Evolutionary conservation across 2,797 vertebrate genomes (phyloP).

Genomic region (Myripristis murdjan): DNA sequence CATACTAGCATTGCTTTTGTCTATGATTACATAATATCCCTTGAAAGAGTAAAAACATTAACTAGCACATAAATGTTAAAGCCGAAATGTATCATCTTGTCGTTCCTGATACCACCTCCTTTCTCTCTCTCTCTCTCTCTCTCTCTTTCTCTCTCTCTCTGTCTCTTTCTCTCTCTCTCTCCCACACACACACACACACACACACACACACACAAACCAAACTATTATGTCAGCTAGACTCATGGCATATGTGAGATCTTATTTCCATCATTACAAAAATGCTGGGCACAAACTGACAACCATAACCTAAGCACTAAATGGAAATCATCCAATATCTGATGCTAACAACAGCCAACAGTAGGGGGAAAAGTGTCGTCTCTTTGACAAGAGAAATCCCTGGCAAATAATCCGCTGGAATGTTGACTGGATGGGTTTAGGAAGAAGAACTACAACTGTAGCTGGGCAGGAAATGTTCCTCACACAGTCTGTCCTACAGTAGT

Average conservation of each 20-base stretch:
- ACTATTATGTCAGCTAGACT: constrained; percentile 86
- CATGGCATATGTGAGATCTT: constrained; percentile 86
- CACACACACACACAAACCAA: constrained; percentile 61
- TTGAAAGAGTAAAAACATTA: not conserved
- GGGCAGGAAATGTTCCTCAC: constrained; percentile 60
- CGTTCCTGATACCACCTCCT: constrained; percentile 3
- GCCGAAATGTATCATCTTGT: constrained; percentile 27
- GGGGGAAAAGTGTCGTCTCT: constrained; percentile 79
- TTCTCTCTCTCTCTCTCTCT: not conserved
- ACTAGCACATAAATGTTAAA: constrained; percentile 20
- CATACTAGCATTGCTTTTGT: not conserved
- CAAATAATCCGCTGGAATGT: constrained; percentile 81
- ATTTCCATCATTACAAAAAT: constrained; percentile 87
- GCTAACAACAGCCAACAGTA: constrained; percentile 85
- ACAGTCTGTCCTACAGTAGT: constrained; percentile 51
- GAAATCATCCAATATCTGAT: constrained; percentile 88
- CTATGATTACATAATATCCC: not conserved
- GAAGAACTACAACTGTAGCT: constrained; percentile 61
- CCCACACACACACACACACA: constrained; percentile 35
- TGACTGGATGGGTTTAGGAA: constrained; percentile 76
- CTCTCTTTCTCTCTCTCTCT: not conserved
- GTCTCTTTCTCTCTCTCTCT: constrained; percentile 5
- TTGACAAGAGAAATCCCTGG: constrained; percentile 83
- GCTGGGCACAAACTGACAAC: constrained; percentile 86
- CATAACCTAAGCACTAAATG: constrained; percentile 88